These are phyloP conservation scores for Cylloceria caligata DNA, from an alignment of 2,888 invertebrate genomes.

Conservation along the genomic window DNA sequence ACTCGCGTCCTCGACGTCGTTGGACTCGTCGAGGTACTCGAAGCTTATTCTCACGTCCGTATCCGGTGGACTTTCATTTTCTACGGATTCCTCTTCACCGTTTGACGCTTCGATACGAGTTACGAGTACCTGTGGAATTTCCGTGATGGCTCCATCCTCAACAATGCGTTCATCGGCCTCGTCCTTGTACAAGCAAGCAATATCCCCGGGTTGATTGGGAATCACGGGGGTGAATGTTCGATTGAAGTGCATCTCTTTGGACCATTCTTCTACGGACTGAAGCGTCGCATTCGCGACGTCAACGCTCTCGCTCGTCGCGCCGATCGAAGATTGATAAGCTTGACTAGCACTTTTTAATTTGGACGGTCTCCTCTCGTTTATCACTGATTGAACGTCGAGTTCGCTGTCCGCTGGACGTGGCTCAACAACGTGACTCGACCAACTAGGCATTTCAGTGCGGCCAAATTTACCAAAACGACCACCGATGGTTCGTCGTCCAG, in stretches of 20 bases:
- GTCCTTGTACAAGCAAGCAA: conserved; percentile 44
- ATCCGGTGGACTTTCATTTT: conserved; percentile 18
- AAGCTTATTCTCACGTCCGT: conserved; percentile 41
- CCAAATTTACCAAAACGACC: conserved; percentile 52
- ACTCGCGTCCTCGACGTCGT: conserved; percentile 29
- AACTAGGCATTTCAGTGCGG: conserved; percentile 23
- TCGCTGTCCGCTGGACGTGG: conserved; percentile 66
- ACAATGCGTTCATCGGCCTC: neutral
- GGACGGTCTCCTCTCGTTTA: conserved; percentile 82
- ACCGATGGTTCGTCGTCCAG: conserved; percentile 34
- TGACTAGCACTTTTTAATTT: conserved; percentile 74
- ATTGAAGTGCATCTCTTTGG: neutral
- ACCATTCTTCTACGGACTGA: conserved; percentile 23
- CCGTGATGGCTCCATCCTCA: neutral
- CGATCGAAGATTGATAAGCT: conserved; percentile 9
- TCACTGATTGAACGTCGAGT: conserved; percentile 82
- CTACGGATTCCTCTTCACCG: conserved; percentile 18
- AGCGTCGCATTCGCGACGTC: conserved; percentile 11
- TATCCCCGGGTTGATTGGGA: conserved; percentile 1
- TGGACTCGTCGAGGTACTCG: conserved; percentile 47
- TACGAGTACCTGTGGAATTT: neutral
- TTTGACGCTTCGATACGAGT: conserved; percentile 12
- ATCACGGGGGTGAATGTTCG: conserved; percentile 7
- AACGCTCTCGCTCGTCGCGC: conserved; percentile 31
- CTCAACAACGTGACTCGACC: conserved; percentile 40